These are phyloP conservation scores for Suricata suricatta DNA, from an alignment of 2,113 vertebrate species.

Conservation along the genomic window DNA sequence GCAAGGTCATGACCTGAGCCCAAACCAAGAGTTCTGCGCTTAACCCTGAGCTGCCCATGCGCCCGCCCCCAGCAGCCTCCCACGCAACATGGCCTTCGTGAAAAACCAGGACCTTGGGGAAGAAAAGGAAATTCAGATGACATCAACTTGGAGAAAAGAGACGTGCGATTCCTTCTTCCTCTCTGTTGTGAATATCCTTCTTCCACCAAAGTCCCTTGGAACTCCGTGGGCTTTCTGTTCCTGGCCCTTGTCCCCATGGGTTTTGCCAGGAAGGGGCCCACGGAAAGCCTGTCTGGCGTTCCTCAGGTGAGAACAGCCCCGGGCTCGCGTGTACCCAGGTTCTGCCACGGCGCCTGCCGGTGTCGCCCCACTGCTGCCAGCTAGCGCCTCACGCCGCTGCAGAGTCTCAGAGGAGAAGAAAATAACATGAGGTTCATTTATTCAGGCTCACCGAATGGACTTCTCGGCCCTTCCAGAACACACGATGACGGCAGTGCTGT, in stretches of 20 bases:
- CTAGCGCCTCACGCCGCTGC: fast-evolving
- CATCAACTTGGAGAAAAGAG: not conserved
- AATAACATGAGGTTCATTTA: not conserved
- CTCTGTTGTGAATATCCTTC: not conserved
- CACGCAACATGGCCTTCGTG: not conserved
- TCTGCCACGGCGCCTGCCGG: fast-evolving
- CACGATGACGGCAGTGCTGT: fast-evolving
- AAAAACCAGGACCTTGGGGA: not conserved
- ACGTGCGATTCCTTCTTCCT: fast-evolving
- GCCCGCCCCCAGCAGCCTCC: not conserved
- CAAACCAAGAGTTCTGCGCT: too few species aligned
- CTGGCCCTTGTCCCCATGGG: not conserved
- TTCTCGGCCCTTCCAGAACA: not conserved
- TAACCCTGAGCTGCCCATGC: too few species aligned
- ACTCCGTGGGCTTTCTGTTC: fast-evolving
- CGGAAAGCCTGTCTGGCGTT: fast-evolving
- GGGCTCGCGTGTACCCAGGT: fast-evolving
- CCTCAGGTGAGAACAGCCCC: fast-evolving
- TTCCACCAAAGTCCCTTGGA: not conserved
- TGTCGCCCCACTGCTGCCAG: fast-evolving
- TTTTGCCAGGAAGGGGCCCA: not conserved
- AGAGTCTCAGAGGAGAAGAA: not conserved
- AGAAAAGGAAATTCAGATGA: not conserved
- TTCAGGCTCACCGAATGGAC: not conserved
- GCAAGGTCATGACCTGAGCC: too few species aligned